These are phyloP conservation scores for Macrobrachium nipponense DNA, from an alignment of 1,140 invertebrate genomes.

Conservation along the genomic window DNA sequence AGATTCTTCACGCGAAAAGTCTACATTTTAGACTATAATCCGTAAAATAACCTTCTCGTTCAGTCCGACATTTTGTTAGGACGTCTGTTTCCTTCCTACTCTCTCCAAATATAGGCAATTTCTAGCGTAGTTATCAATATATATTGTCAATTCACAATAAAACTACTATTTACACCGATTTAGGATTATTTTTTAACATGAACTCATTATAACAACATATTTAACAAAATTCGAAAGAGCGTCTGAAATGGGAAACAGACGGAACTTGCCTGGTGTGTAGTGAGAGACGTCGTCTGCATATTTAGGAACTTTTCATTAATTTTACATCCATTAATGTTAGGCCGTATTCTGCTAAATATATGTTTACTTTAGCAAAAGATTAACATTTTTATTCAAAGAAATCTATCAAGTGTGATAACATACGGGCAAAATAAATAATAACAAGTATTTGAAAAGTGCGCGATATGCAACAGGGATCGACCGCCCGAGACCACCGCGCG, in stretches of 20 bases:
- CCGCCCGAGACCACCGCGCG: slow-evolving; percentile 55
- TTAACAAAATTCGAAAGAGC: not conserved
- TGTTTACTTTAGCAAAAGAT: not conserved
- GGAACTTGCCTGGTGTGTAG: slow-evolving; percentile 30
- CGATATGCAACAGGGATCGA: slow-evolving; percentile 57
- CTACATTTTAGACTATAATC: slow-evolving; percentile 37
- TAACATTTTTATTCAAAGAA: too few species aligned
- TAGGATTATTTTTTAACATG: not conserved
- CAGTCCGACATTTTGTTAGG: slow-evolving; percentile 61
- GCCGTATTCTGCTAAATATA: not conserved
- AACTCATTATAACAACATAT: not conserved
- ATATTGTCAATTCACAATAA: not conserved
- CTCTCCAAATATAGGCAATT: slow-evolving; percentile 50
- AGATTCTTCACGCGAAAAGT: not conserved
- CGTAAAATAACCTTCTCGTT: slow-evolving; percentile 51
- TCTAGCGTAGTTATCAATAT: not conserved
- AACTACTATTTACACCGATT: not conserved
- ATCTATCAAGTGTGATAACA: not conserved
- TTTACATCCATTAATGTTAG: slow-evolving; percentile 19
- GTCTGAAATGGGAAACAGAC: slow-evolving; percentile 40
- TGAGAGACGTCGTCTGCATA: slow-evolving; percentile 60
- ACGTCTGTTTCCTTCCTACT: slow-evolving; percentile 37
- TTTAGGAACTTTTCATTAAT: slow-evolving; percentile 60
- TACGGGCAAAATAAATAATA: slow-evolving; percentile 40
- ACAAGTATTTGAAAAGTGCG: slow-evolving; percentile 55